Evolutionary conservation across 2,113 vertebrate genomes (phyloP), one percentile per base, ranked within the genome.

Genomic region (Hemicordylus capensis): DNA sequence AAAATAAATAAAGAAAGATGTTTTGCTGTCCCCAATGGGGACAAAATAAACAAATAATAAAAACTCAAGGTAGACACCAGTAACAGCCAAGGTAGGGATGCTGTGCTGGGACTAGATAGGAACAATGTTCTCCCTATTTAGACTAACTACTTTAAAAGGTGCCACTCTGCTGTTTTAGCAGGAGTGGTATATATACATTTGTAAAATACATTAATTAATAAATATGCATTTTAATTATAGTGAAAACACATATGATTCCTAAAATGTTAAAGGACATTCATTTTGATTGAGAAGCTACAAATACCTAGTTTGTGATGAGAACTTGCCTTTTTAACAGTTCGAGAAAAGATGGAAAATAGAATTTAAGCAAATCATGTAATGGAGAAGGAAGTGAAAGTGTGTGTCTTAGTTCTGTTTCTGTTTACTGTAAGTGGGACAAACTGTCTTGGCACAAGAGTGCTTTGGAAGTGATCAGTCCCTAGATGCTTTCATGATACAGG

Each of bases 401-500:
- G 0, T 2, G 3, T 42, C 0, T 86, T 90, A 78, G 56, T 89
- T 89, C 92, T 88, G 28, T 82, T 83, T 37, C 86, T 84, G 37
- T 76, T 86, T 86, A 70, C 77, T 89, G 84, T 92, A 93, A 95
- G 73, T 89, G 81, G 90, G 89, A 81, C 87, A 91, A 90, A 86
- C 78, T 61, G 86, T 42, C 76, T 90, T 94, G 93, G 89, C 87
- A 83, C 19, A 9, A 14, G 28, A 24, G n/a, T 61, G 11, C 14
- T 88, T 92, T 92, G 91, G 82, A 93, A 90, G 56, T 76, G 76
- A 87, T 61, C 46, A 69, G 58, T 78, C 51, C 56, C 73, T 81
- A 88, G 76, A 86, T 93, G 88, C 86, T 91, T 91, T 92, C 73
- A 83, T 83, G 89, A 86, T 7, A 0, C 74, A 90, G 92, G 86